Conservation (phyloP, 2,113 vertebrate species). For the Oophaga pumilio region DNA sequence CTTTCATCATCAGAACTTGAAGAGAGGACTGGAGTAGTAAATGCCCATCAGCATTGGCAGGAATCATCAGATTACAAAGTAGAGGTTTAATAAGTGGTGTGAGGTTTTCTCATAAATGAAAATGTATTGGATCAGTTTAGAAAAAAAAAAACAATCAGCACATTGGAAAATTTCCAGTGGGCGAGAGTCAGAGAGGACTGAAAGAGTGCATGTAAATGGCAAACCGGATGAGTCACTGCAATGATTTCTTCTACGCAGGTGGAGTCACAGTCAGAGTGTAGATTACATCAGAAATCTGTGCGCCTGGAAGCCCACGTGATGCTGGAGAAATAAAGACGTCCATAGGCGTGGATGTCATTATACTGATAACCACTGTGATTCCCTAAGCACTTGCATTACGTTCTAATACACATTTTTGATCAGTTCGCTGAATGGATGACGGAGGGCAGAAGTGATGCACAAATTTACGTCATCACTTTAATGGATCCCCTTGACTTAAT, state of each 20-base stretch:
- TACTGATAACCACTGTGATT: neutral
- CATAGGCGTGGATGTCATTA: neutral
- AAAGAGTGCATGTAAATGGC: constrained; percentile 12
- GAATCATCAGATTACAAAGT: neutral
- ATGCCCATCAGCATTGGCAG: neutral
- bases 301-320: constrained; percentile 10
- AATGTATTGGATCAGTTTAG: neutral
- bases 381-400: neutral
- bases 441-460: neutral
- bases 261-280: neutral
- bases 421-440: neutral
- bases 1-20: neutral
- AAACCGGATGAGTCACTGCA: neutral
- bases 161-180: constrained; percentile 5
- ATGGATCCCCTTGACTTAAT: neutral
- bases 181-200: constrained; percentile 17
- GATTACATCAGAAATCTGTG: constrained; percentile 14
- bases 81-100: neutral
- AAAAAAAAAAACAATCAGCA: neutral
- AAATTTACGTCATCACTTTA: neutral
- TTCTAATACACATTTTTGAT: neutral
- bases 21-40: neutral
- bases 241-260: constrained; percentile 8
- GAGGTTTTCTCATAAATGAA: constrained; percentile 5
- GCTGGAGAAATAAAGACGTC: neutral